Percentiles rank a stretch among this genome's conserved stretches.
Conservation (phyloP, 2,888 invertebrate genomes). For the Mythimna pallens region DNA sequence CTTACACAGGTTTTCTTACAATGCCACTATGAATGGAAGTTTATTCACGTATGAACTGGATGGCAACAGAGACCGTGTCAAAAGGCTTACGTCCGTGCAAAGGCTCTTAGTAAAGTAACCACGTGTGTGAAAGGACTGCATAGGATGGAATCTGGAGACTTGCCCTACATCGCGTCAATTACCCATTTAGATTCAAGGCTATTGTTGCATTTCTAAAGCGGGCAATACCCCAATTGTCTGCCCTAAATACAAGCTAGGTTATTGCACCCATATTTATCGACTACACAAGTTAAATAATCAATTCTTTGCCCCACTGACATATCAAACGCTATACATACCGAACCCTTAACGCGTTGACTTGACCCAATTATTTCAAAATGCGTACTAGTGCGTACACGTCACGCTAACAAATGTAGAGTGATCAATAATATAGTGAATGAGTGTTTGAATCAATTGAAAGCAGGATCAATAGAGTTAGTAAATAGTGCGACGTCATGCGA, state of each 20-base stretch:
- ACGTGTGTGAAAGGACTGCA: constrained; percentile 14
- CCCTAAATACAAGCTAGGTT: constrained; percentile 47
- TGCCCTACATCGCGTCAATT: constrained; percentile 36
- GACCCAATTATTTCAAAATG: constrained; percentile 81
- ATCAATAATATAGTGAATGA: constrained; percentile 76
- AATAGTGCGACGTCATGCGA: constrained; percentile 70
- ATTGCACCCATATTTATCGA: constrained; percentile 60
- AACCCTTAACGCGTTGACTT: constrained; percentile 65
- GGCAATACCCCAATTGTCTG: constrained; percentile 2
- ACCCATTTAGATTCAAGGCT: constrained; percentile 20
- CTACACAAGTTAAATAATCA: constrained; percentile 58
- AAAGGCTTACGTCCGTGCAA: constrained; percentile 34
- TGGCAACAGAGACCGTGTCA: constrained; percentile 11
- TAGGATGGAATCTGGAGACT: not conserved
- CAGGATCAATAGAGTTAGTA: constrained; percentile 74
- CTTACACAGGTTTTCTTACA: constrained; percentile 27
- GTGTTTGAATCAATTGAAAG: constrained; percentile 71
- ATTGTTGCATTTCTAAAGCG: constrained; percentile 7
- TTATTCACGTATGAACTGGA: constrained; percentile 30
- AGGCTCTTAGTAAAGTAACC: constrained; percentile 18
- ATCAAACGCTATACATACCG: constrained; percentile 50
- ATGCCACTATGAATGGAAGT: constrained; percentile 35
- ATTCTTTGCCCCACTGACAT: constrained; percentile 60
- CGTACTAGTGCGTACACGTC: constrained; percentile 70
- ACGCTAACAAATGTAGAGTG: constrained; percentile 67